Base-by-base conservation (phyloP, 2,797 vertebrate species). In the Tapirus indicus region DNA sequence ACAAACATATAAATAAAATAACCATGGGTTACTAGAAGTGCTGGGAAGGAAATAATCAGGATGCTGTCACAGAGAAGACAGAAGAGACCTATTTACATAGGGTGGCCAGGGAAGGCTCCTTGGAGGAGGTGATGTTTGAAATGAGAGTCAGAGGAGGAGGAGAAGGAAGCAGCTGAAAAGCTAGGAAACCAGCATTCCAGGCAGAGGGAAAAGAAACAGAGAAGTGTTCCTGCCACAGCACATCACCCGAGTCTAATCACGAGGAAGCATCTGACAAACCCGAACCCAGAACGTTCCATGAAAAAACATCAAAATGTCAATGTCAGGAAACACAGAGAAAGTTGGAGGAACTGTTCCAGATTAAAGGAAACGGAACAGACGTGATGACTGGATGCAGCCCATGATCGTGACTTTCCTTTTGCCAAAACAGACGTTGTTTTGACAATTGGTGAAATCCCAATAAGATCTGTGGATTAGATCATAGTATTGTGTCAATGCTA, bases 381-480 rank as follows among this genome's bases (percentile, higher is more conserved):
- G 0, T 3, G 7, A 2, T 0, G 38, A 16, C 6, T 13, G 17
- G 54, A 32, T 1, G 27, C 25, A 21, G 38, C 8, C 6, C 0
- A 1, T 6, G 32, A 62, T 21, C 41, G 54, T 21, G 64, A 27
- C 14, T 29, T 80, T 44, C 32, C 58, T 54, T 60, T 58, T 12
- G 41, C 91, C 60, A 9, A 27, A 13, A 56, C 4, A 2, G 62
- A 29, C 5, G 0, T 47, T n/a, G 11, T 8, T 62, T 27, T n/a
- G 72, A 74, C 38, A 62, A 0, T 3, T 32, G 58, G 14, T 56
- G 29, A 47, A 23, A n/a, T 35, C 56, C 25, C 41, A 21, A 0
- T 25, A 52, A 66, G 13, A 44, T 35, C 18, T 6, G 13, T 49
- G 72, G 58, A 9, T 62, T 12, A 75, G 44, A 64, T 0, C 29